Percentiles rank a stretch among this genome's conserved stretches.
Evolutionary conservation across 2,113 vertebrate species (phyloP).

Genomic region (Gasterosteus aculeatus): DNA sequence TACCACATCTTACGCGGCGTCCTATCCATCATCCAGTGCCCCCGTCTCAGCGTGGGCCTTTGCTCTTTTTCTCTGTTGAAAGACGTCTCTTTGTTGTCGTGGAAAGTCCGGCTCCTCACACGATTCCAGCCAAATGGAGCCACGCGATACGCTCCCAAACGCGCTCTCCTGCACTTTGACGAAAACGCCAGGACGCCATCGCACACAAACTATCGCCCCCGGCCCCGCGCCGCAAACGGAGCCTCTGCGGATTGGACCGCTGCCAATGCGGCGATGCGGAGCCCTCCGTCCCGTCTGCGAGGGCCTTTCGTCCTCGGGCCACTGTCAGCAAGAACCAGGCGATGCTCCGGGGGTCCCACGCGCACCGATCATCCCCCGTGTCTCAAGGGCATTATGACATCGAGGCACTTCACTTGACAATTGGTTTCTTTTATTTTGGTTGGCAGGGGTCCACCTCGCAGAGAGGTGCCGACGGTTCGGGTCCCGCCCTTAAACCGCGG

Average conservation of each 20-base stretch:
- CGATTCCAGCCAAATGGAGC: constrained; percentile 38
- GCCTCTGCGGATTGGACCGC: constrained; percentile 52
- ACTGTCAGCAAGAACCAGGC: constrained; percentile 61
- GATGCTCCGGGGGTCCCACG: constrained; percentile 25
- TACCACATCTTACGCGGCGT: constrained; percentile 42
- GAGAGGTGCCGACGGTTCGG: not conserved
- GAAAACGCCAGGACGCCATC: constrained; percentile 48
- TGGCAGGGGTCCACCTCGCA: not conserved
- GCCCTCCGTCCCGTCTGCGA: constrained; percentile 47
- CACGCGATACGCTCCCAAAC: constrained; percentile 30
- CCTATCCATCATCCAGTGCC: constrained; percentile 43
- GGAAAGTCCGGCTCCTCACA: constrained; percentile 21
- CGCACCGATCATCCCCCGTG: constrained; percentile 39
- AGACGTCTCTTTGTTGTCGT: constrained; percentile 50
- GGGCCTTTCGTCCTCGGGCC: constrained; percentile 59
- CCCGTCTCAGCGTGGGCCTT: constrained; percentile 18
- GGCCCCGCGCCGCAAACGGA: constrained; percentile 38
- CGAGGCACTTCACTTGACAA: constrained; percentile 39
- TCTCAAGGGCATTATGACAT: constrained; percentile 49
- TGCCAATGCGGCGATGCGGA: constrained; percentile 37
- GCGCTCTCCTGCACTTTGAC: constrained; percentile 43
- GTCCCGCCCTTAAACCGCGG: no score
- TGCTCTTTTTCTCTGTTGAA: constrained; percentile 18
- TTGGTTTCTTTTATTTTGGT: not conserved
- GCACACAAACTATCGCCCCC: constrained; percentile 23